Base-by-base conservation (phyloP, 2,888 invertebrate genomes). In the Meteorus cinctellus region DNA sequence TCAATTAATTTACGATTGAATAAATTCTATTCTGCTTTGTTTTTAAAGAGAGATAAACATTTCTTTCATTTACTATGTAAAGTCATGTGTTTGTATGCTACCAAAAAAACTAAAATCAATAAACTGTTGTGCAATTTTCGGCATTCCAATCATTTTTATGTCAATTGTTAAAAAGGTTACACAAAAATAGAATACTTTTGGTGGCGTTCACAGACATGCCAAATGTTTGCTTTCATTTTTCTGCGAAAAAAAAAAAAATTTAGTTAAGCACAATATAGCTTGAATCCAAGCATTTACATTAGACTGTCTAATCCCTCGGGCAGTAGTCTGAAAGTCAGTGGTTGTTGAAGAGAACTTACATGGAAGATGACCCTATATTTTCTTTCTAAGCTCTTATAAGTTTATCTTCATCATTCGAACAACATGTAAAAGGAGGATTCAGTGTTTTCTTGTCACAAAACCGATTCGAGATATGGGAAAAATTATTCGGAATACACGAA, bases 1-100 rank as follows among this genome's bases (percentile, higher is more conserved):
- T 86, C 82, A 83, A 88, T 89, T 89, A 89, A 88, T 86, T 83
- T 81, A 67, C 72, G 29, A 60, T 73, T 70, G 60, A 65, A 79
- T 77, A 76, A 76, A 76, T 76, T 55, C 68, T 78, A 75, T 68
- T 65, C 67, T 10, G 63, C 51, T 34, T 29, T 69, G 51, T n/a
- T 65, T 67, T 72, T 70, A 29, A 24, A 14, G 3, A 8, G 16
- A 31, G 12, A 16, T 62, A 62, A 31, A 34, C 8, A 34, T 34
- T 34, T 8, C 5, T 34, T 34, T 34, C 34, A 34, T 34, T 34
- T 8, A 34, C 8, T 34, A 34, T 8, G 8, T 34, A 34, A 14
- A 34, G 51, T 51, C 48, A 67, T 67, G n/a, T 19, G 10, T 29
- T 19, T 41, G 41, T 45, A 10, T 14, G 29, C 41, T 41, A 63